These are phyloP conservation scores for Drosophila sp. DNA, from an alignment of 1,140 invertebrate species.

Conservation along the genomic window DNA sequence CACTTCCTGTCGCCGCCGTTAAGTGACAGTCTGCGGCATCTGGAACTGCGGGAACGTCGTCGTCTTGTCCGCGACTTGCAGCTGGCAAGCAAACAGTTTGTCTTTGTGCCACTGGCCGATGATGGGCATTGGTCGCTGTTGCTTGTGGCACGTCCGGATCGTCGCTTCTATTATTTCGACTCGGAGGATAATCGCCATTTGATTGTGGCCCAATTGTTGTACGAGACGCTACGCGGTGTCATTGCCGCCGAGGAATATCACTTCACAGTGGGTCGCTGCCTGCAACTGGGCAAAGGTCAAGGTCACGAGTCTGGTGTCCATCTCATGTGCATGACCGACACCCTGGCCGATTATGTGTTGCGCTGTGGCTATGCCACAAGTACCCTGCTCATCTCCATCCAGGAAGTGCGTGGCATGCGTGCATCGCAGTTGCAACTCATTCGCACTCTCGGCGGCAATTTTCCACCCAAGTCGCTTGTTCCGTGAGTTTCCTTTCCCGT, in stretches of 20 bases:
- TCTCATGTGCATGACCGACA: conserved; percentile 52
- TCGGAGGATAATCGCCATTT: conserved; percentile 45
- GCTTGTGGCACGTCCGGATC: conserved; percentile 49
- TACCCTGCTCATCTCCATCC: conserved; percentile 38
- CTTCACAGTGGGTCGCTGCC: conserved; percentile 38
- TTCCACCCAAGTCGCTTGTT: conserved; percentile 10
- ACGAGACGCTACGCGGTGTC: conserved; percentile 14
- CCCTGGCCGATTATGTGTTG: conserved; percentile 39
- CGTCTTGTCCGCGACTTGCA: conserved; percentile 1
- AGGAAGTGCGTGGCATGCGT: conserved; percentile 44
- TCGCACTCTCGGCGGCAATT: conserved; percentile 35
- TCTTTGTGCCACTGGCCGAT: conserved; percentile 38
- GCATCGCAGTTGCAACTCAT: conserved; percentile 38
- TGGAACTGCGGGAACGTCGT: conserved; percentile 5
- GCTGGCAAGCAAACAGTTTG: conserved; percentile 26
- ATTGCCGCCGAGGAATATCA: conserved; percentile 17
- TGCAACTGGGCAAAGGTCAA: conserved; percentile 29
- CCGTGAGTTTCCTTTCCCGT: not conserved
- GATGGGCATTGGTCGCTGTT: conserved; percentile 49
- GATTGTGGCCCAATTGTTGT: conserved; percentile 17
- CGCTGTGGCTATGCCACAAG: conserved; percentile 53
- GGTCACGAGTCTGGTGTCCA: conserved; percentile 36
- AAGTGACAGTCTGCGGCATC: not conserved
- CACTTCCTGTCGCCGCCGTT: conserved; percentile 33
- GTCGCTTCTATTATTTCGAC: conserved; percentile 47